phyloP scores from a whole-genome alignment of 2,113 vertebrate species.

The Cochlearius cochlearius region DNA sequence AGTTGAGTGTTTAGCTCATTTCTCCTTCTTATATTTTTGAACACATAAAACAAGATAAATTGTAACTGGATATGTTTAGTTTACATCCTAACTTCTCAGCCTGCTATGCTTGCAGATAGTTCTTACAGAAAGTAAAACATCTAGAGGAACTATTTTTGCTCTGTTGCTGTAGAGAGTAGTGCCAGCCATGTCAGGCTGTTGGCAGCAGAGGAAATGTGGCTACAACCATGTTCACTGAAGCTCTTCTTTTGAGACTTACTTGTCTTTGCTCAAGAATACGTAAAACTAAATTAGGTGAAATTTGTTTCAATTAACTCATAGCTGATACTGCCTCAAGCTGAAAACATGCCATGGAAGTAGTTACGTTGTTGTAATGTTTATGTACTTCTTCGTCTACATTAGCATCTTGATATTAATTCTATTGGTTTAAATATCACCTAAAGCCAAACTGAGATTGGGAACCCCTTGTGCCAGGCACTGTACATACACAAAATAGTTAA shows the following conservation, averaged over 20 bases:
- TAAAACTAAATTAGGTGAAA: neutral
- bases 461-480: neutral
- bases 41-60: neutral
- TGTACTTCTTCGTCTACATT: neutral
- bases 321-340: neutral
- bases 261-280: neutral
- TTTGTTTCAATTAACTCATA: neutral
- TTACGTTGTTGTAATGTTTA: neutral
- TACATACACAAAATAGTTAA: neutral
- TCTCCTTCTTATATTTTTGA: neutral
- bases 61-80: neutral
- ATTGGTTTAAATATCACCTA: neutral
- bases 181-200: neutral
- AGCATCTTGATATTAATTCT: neutral
- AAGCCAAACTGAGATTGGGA: neutral
- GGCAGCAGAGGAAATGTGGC: neutral
- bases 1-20: neutral
- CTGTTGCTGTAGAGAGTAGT: neutral
- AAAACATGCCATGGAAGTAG: neutral
- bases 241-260: neutral
- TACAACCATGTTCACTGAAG: neutral
- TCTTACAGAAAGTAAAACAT: neutral
- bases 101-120: neutral
- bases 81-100: neutral
- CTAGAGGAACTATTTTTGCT: neutral